Conservation (phyloP, 2,888 invertebrate species). For the Scrobipalpa costella region DNA sequence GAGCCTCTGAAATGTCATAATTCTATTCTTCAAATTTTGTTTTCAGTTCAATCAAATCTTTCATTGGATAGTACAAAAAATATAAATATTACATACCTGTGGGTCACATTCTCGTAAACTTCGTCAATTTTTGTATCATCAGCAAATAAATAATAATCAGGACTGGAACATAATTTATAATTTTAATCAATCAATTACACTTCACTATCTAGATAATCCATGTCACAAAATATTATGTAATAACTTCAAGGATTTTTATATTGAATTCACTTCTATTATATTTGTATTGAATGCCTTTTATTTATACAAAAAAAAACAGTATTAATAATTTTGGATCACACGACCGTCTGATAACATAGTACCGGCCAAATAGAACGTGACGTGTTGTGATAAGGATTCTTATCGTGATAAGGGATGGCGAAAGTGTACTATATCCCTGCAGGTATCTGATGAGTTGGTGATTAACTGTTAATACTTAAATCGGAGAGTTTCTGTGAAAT, state of each 20-base stretch:
- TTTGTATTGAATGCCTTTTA: not conserved
- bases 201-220: not conserved
- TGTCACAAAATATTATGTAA: not conserved
- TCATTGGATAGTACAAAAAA: no score
- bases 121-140: not conserved
- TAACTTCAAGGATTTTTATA: not conserved
- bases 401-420: constrained; percentile 53
- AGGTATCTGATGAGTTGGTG: constrained; percentile 19
- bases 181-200: constrained; percentile 6
- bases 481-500: constrained; percentile 4
- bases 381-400: constrained; percentile 62
- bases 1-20: no score
- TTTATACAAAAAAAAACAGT: not conserved
- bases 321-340: constrained; percentile 45
- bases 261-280: not conserved
- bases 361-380: constrained; percentile 63
- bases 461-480: not conserved
- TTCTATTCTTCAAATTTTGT: no score
- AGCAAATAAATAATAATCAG: not conserved
- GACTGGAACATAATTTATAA: not conserved
- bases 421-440: constrained; percentile 40
- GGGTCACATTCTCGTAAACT: not conserved
- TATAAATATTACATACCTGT: not conserved
- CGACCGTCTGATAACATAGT: constrained; percentile 56
- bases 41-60: no score